Evolutionary conservation across 2,113 vertebrate species (phyloP), one percentile per base, ranked within the genome.

Genomic region (Capricornis sumatraensis): DNA sequence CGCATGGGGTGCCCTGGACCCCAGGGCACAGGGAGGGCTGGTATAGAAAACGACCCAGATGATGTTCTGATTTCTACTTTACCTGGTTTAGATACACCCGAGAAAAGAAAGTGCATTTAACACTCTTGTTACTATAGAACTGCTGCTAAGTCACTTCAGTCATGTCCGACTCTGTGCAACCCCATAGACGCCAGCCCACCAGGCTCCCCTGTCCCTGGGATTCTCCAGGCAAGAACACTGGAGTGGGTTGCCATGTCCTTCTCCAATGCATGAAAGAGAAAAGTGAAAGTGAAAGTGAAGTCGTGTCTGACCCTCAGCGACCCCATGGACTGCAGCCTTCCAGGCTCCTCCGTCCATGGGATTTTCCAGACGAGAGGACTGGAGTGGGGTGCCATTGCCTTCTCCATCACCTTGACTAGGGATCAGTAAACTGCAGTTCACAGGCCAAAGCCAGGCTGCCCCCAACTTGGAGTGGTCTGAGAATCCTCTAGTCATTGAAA

Each of bases 51-150:
- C 74, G 30, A 43, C 12, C 36, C 58, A n/a, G 25, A 19, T 43
- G 85, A 58, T 53, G 52, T 52, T 95, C 81, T 76, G 2, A 57
- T 90, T 94, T 88, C 36, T 50, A 6, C 86, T 95, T 85, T 74
- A 40, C 15, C 5, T 52, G 5, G 16, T 74, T 85, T 76, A 91
- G 36, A 93, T 91, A 83, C 33, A 74, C 15, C 15, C 27, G 9
- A 47, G 74, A 71, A 89, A 92, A 92, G 16, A 10, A 76, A 83
- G 33, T 79, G n/a, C 50, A 57, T 23, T 89, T 74, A 43, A 57
- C 13, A 15, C 1, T n/a, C 25, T 43, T 12, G 17, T 91, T 58
- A 87, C 36, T 81, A 55, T 14, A 5, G 45, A 25, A 33, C 23
- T 57, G 55, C 23, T 58, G 10, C 23, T 27, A 58, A 27, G 23